Percentiles rank a stretch among this genome's conserved stretches.
These are phyloP conservation scores for Echinops telfairi DNA, from an alignment of 2,113 vertebrate genomes.

Conservation along the genomic window DNA sequence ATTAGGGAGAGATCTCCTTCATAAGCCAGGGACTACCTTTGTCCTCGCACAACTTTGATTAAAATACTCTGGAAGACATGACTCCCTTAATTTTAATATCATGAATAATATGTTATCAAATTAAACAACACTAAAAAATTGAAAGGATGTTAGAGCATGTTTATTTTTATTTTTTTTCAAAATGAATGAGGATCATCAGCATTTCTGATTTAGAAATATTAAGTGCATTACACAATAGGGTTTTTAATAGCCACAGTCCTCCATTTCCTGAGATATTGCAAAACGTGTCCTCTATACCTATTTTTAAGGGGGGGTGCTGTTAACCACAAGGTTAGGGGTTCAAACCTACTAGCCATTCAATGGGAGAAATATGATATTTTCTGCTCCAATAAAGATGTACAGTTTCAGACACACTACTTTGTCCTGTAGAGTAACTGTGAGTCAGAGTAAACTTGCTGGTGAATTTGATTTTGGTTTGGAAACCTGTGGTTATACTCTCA, in stretches of 20 bases:
- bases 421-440: too few relatives aligned
- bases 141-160: background rate
- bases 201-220: conserved; percentile 11
- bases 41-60: background rate
- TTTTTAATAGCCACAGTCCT: background rate
- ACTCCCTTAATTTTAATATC: background rate
- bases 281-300: too few relatives aligned
- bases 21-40: background rate
- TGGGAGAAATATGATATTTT: too few relatives aligned
- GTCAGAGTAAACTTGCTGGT: too few relatives aligned
- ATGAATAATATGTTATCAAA: background rate
- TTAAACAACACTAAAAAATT: background rate
- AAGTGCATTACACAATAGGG: background rate
- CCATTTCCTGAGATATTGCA: too few relatives aligned
- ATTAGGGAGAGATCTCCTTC: background rate
- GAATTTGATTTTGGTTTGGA: too few relatives aligned
- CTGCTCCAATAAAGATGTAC: too few relatives aligned
- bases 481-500: too few relatives aligned
- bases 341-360: too few relatives aligned
- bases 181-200: background rate
- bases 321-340: too few relatives aligned
- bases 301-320: too few relatives aligned
- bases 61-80: background rate
- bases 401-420: too few relatives aligned
- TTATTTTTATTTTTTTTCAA: background rate